phyloP scores from a whole-genome alignment of 2,888 invertebrate species.

The Eurytoma californica region DNA sequence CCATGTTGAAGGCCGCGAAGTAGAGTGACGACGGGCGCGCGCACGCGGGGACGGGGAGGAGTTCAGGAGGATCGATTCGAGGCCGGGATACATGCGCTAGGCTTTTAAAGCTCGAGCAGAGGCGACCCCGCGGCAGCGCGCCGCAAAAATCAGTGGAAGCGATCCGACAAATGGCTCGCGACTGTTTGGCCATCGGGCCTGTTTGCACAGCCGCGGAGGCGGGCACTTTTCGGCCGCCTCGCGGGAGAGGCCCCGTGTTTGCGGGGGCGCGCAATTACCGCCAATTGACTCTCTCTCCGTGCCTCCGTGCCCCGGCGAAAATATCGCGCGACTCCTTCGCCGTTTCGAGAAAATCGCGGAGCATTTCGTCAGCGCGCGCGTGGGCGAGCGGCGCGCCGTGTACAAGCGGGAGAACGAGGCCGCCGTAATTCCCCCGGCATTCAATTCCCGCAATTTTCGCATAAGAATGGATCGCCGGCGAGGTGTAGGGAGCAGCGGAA shows the following conservation, averaged over 20 bases:
- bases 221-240: no score
- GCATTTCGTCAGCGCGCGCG: neutral
- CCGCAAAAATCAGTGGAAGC: constrained; percentile 57
- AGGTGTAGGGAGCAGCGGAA: constrained; percentile 5
- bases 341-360: neutral
- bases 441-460: constrained; percentile 52
- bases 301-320: no score
- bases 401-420: constrained; percentile 14
- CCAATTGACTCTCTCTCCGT: no score
- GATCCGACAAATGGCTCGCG: constrained; percentile 26
- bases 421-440: constrained; percentile 46
- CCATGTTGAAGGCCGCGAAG: constrained; percentile 54
- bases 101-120: constrained; percentile 64
- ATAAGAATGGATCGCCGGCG: constrained; percentile 38
- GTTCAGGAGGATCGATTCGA: constrained; percentile 64
- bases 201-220: no score
- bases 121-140: constrained; percentile 46
- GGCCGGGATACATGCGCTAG: constrained; percentile 31
- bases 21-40: neutral
- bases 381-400: neutral
- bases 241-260: no score
- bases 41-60: constrained; percentile 5
- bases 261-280: no score
- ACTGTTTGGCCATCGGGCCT: neutral
- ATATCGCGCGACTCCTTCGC: no score